Base-by-base conservation (phyloP, 2,888 invertebrate genomes). In the Hemithea aestivaria region DNA sequence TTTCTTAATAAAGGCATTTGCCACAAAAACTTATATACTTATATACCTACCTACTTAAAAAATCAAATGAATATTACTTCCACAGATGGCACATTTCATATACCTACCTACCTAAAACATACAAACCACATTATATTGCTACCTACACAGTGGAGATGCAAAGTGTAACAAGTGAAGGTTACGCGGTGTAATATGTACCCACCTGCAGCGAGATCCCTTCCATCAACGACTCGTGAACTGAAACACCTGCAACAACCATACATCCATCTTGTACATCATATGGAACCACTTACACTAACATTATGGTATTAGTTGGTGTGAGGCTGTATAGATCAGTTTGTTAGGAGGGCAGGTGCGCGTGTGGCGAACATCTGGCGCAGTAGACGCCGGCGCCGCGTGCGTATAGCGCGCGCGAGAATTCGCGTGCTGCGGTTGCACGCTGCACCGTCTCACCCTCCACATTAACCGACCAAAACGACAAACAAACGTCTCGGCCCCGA, bases 171-270 rank as follows among this genome's bases (percentile, higher is more conserved):
- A 5, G 3, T 16, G 5, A 16, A 16, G 16, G 16, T 16, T 16
- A 16, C 16, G n/a, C n/a, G n/a, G n/a, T n/a, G n/a, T n/a, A n/a
- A n/a, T n/a, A 16, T 4, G 5, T 16, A 48, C 54, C 62, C 64
- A 84, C 84, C 74, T 83, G 81, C 62, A 81, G 76, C 56, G 75
- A 77, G 56, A 83, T 70, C 40, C 80, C 80, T 60, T 81, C 82
- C 54, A 79, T 67, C 40, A 82, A 61, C 29, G 77, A 70, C 51
- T 83, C 80, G 46, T 82, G 79, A 41, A 78, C 76, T 52, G 75
- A 69, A 9, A 74, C 72, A 71, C 72, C 80, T 81, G 78, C 3
- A 77, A 43, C 26, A 35, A 49, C 37, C 8, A 41, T 28, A 46
- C n/a, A n/a, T n/a, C n/a, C n/a, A n/a, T n/a, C n/a, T n/a, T n/a